A percentile compares a stretch with the other conserved stretches of the same genome.
Evolutionary conservation across 2,888 invertebrate species (phyloP).

Genomic region (Parasteatoda lunata): DNA sequence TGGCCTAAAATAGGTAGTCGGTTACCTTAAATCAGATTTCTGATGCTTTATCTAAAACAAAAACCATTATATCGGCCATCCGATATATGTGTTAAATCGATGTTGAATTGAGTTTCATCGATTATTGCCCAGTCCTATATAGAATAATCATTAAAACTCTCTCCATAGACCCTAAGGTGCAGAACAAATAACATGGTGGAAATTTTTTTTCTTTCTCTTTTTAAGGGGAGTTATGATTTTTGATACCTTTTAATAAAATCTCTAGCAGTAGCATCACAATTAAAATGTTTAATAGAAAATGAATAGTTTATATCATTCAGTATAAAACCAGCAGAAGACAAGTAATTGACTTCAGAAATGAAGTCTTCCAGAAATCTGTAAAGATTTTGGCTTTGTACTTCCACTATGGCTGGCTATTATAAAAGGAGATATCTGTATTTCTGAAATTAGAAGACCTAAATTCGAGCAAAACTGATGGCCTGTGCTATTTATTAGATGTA

Average conservation of each 20-base stretch:
- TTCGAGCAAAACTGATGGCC: constrained; percentile 9
- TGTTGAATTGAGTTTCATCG: too few relatives aligned
- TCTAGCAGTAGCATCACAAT: constrained; percentile 30
- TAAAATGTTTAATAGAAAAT: neutral
- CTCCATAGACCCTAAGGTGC: too few relatives aligned
- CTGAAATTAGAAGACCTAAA: neutral
- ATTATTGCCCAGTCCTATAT: too few relatives aligned
- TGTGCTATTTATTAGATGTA: constrained; percentile 12
- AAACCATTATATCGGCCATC: too few relatives aligned
- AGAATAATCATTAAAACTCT: too few relatives aligned
- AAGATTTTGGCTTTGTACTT: constrained; percentile 4
- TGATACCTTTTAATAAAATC: constrained; percentile 32
- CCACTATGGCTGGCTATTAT: constrained; percentile 15
- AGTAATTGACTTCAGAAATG: neutral
- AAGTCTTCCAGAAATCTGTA: constrained; percentile 14
- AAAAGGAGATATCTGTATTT: constrained; percentile 7
- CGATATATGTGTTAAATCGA: too few relatives aligned
- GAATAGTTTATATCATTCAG: neutral
- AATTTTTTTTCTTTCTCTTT: too few relatives aligned
- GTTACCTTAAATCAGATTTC: too few relatives aligned
- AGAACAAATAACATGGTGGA: too few relatives aligned
- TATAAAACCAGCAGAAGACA: neutral
- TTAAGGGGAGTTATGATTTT: neutral
- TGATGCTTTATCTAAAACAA: too few relatives aligned
- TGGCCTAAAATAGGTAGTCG: too few relatives aligned